Conservation (phyloP, 2,888 invertebrate species). For the Chrysopilus asiliformis region DNA sequence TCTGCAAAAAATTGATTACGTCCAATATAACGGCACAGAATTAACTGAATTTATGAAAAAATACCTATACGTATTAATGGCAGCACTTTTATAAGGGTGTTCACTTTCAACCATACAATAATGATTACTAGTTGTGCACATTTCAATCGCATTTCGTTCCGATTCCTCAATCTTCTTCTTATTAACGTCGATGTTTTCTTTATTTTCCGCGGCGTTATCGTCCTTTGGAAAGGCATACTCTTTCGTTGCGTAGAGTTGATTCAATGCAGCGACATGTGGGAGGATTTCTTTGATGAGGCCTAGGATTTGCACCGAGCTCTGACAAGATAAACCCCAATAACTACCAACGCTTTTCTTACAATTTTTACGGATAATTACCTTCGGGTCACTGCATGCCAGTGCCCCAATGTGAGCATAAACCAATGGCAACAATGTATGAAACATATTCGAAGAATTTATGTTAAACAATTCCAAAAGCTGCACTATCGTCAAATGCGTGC, state of each 20-base stretch:
- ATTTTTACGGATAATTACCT: constrained; percentile 39
- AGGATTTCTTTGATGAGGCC: constrained; percentile 76
- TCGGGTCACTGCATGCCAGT: constrained; percentile 60
- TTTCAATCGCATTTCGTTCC: constrained; percentile 22
- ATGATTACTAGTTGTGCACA: constrained; percentile 64
- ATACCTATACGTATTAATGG: constrained; percentile 70
- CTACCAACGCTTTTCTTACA: too few relatives aligned
- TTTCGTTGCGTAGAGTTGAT: constrained; percentile 43
- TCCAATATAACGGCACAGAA: too few relatives aligned
- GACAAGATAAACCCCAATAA: too few relatives aligned
- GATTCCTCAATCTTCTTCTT: constrained; percentile 21
- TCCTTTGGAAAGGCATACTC: constrained; percentile 18
- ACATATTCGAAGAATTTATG: constrained; percentile 35
- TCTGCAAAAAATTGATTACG: too few relatives aligned
- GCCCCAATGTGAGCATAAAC: constrained; percentile 77
- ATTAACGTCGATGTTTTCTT: constrained; percentile 16
- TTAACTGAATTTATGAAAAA: not conserved
- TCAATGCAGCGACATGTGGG: constrained; percentile 77
- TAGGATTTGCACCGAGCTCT: constrained; percentile 77
- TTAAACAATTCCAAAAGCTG: constrained; percentile 35
- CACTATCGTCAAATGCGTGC: constrained; percentile 23
- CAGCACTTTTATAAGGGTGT: constrained; percentile 87
- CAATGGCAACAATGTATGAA: constrained; percentile 71
- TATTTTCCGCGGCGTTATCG: constrained; percentile 15
- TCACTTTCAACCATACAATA: constrained; percentile 91